These are phyloP conservation scores for Melanostoma scalare DNA, from an alignment of 2,888 invertebrate genomes.

Conservation along the genomic window DNA sequence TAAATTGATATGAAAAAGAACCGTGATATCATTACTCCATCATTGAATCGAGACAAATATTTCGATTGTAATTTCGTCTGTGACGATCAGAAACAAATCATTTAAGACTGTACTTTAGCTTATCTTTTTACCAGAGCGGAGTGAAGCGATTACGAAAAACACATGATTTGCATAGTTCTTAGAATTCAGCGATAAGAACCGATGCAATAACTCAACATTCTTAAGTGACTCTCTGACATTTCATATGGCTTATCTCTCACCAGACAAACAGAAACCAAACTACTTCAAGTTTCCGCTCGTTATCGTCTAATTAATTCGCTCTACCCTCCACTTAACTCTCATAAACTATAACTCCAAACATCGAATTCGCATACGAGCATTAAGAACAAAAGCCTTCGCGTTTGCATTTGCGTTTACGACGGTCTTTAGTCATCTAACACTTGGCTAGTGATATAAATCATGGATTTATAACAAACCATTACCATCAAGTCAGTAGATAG, in stretches of 20 bases:
- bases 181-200: too few species aligned
- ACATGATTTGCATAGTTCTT: too few species aligned
- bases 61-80: too few species aligned
- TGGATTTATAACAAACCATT: conserved; percentile 53
- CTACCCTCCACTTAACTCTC: neutral
- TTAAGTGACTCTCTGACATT: too few species aligned
- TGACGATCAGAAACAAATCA: too few species aligned
- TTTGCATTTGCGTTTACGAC: conserved; percentile 1
- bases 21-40: too few species aligned
- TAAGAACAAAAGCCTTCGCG: conserved; percentile 43
- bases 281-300: conserved; percentile 42
- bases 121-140: too few species aligned
- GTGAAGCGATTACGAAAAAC: too few species aligned
- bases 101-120: too few species aligned
- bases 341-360: conserved; percentile 2
- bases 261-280: conserved; percentile 30
- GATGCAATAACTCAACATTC: too few species aligned
- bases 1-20: too few species aligned
- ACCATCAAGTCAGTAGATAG: conserved; percentile 52
- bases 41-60: too few species aligned
- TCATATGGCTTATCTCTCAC: conserved; percentile 30
- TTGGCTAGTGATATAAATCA: conserved; percentile 67
- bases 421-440: conserved; percentile 62
- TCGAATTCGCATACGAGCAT: conserved; percentile 2
- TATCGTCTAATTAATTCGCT: conserved; percentile 43